These are phyloP conservation scores for Nesometra sesokonis DNA, from an alignment of 35 echinoderm and acorn worm genomes.

Conservation along the genomic window DNA sequence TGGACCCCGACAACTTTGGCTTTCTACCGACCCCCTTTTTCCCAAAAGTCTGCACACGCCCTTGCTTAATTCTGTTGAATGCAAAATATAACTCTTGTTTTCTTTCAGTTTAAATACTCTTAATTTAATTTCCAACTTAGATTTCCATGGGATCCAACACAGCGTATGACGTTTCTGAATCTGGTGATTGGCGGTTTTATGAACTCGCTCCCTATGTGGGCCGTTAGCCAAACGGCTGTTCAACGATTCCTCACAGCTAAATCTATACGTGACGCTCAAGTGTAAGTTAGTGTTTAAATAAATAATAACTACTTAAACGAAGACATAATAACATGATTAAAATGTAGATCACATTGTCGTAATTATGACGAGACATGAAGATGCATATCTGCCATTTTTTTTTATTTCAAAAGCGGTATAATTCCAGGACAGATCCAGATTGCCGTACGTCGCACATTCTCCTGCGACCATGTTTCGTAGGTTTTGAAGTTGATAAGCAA, in stretches of 20 bases:
- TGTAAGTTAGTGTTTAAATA: constrained; percentile 22
- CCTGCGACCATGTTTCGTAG: too few species aligned
- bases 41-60: neutral
- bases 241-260: constrained; percentile 45
- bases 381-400: too few species aligned
- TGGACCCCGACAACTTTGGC: too few species aligned
- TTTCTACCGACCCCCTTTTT: too few species aligned
- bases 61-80: neutral
- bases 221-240: constrained; percentile 54
- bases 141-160: constrained; percentile 36
- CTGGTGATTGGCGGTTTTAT: constrained; percentile 36
- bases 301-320: too few species aligned
- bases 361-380: too few species aligned
- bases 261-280: constrained; percentile 25
- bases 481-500: too few species aligned
- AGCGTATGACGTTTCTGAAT: constrained; percentile 29
- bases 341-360: too few species aligned
- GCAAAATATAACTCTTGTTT: neutral
- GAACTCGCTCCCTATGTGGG: constrained; percentile 26
- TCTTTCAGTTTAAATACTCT: neutral
- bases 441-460: too few species aligned
- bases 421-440: too few species aligned
- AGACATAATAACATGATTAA: too few species aligned
- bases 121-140: neutral
- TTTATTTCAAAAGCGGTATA: too few species aligned